Percentiles rank a stretch among this genome's conserved stretches.
Evolutionary conservation across 2,888 invertebrate genomes (phyloP).

Genomic region (Suillia variegata): DNA sequence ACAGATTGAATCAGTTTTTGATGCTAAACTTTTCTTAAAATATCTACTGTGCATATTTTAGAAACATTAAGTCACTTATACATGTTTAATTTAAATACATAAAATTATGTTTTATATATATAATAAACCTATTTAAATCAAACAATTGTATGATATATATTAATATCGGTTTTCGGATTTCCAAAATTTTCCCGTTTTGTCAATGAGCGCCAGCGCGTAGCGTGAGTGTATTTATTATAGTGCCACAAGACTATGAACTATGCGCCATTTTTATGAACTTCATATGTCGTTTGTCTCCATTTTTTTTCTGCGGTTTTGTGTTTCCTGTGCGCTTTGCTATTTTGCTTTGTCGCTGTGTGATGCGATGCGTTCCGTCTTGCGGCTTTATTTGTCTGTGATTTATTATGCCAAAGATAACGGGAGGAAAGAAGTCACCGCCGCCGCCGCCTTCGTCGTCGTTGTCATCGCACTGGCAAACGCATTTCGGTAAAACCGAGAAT

Average conservation of each 20-base stretch:
- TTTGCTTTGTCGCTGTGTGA: no score
- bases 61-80: no score
- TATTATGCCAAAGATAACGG: slow-evolving; percentile 51
- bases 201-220: no score
- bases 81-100: no score
- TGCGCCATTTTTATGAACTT: slow-evolving; percentile 53
- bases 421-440: neutral
- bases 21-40: no score
- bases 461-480: neutral
- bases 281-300: slow-evolving; percentile 57
- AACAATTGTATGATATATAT: no score
- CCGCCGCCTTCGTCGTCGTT: neutral
- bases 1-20: no score
- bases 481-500: neutral
- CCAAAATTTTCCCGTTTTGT: no score
- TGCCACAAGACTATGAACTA: slow-evolving; percentile 1
- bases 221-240: slow-evolving; percentile 1
- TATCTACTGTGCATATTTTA: no score
- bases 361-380: slow-evolving; percentile 36
- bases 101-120: no score
- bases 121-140: no score
- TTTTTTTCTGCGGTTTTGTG: slow-evolving; percentile 32
- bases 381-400: slow-evolving; percentile 56
- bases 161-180: no score
- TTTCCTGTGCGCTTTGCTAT: slow-evolving; percentile 2